A percentile compares a stretch with the other conserved stretches of the same genome.
phyloP scores from a whole-genome alignment of 2,888 invertebrate species.

The Acleris emargana region DNA sequence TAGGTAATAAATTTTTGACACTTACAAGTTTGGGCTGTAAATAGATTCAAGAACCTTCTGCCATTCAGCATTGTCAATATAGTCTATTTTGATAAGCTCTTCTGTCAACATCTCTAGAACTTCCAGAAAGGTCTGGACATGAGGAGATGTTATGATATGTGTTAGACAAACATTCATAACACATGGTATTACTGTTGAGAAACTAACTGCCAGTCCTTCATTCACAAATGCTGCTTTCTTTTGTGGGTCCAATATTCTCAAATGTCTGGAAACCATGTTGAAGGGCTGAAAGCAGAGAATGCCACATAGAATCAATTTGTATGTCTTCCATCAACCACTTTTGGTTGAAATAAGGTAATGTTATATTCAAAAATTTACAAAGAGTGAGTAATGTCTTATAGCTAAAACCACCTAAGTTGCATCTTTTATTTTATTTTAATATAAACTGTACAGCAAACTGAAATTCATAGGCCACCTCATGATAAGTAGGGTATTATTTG shows the following conservation, averaged over 20 bases:
- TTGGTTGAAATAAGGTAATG: no score
- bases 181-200: slow-evolving; percentile 72
- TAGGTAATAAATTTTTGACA: slow-evolving; percentile 30
- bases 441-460: no score
- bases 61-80: slow-evolving; percentile 70
- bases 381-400: no score
- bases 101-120: slow-evolving; percentile 71
- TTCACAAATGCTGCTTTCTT: slow-evolving; percentile 60
- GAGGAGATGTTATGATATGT: neutral
- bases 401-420: no score
- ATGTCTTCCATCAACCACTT: no score
- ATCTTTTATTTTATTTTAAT: no score
- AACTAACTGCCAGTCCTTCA: slow-evolving; percentile 74
- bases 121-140: slow-evolving; percentile 44
- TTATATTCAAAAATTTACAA: no score
- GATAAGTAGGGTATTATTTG: no score
- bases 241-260: slow-evolving; percentile 59
- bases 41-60: slow-evolving; percentile 61
- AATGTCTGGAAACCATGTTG: slow-evolving; percentile 60
- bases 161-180: slow-evolving; percentile 51
- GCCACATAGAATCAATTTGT: neutral
- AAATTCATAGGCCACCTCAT: no score
- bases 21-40: slow-evolving; percentile 63
- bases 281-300: slow-evolving; percentile 55
- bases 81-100: slow-evolving; percentile 63